Evolutionary conservation across 2,113 vertebrate genomes (phyloP), one percentile per base, ranked within the genome.

Genomic region (Cynoglossus semilaevis): DNA sequence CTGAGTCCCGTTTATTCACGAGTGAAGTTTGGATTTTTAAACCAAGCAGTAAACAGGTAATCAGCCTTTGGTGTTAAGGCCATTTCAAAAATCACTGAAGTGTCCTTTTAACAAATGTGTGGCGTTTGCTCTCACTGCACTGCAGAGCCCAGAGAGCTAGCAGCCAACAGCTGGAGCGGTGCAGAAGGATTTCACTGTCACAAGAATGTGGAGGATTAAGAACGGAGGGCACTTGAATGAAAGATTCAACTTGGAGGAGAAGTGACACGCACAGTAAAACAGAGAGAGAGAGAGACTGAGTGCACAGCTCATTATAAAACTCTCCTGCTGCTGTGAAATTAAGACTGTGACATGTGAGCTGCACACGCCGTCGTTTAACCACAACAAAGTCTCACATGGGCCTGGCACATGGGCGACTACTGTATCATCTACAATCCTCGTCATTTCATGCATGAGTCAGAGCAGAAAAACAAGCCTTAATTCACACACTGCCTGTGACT

Each of bases 201-300:
- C 71, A 77, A 74, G 77, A 82, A 79, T 67, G 78, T 67, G 44
- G 67, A 14, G 74, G 84, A 85, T 86, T 80, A 82, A 78, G n/a
- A n/a, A n/a, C n/a, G n/a, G n/a, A n/a, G n/a, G n/a, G n/a, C n/a
- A n/a, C n/a, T n/a, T n/a, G n/a, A n/a, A n/a, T n/a, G n/a, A n/a
- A n/a, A n/a, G n/a, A n/a, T n/a, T n/a, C n/a, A n/a, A n/a, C n/a
- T n/a, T n/a, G 15, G 47, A 65, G 58, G 3, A 44, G 60, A 56
- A 69, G 71, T 18, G 16, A 41, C 15, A 5, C 62, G 47, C 45
- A 34, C 51, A 16, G 64, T 64, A 50, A 2, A 51, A 70, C 40
- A 36, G 15, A 43, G 41, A 57, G n/a, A 51, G 51, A 45, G 44
- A 19, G 58, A 53, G 17, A 4, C n/a, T n/a, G n/a, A n/a, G n/a